These are phyloP conservation scores for Papilio polytes DNA, from an alignment of 1,140 invertebrate genomes.

Conservation along the genomic window DNA sequence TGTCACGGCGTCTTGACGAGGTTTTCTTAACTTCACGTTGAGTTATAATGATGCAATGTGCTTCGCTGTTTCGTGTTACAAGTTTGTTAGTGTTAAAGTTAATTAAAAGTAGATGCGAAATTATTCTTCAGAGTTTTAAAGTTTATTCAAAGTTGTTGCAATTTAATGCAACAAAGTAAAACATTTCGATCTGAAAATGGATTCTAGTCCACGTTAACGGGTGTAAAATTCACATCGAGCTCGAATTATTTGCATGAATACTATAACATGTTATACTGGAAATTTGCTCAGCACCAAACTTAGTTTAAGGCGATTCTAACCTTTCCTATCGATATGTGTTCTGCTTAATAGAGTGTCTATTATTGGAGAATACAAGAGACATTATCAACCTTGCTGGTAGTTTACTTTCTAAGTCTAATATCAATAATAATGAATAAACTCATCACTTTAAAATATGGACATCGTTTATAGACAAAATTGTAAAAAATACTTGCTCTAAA, in stretches of 20 bases:
- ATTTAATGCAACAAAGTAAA: not conserved
- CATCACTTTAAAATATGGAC: not conserved
- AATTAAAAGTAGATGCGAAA: slow-evolving; percentile 37
- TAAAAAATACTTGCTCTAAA: not conserved
- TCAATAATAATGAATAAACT: no score
- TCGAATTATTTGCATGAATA: no score
- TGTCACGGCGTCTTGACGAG: slow-evolving; percentile 34
- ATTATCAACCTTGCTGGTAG: no score
- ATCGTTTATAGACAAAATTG: not conserved
- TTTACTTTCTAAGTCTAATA: no score
- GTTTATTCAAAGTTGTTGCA: not conserved
- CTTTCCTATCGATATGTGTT: no score
- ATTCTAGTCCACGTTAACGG: no score
- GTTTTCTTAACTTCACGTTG: slow-evolving; percentile 25
- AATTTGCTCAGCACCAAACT: no score
- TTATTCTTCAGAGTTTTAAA: not conserved
- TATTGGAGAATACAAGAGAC: no score
- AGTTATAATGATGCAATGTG: slow-evolving; percentile 35
- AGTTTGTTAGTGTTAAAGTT: slow-evolving; percentile 42
- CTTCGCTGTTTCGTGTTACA: not conserved
- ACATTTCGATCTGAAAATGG: not conserved
- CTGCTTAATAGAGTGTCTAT: no score
- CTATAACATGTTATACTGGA: no score
- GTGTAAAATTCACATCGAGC: no score
- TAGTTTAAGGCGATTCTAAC: no score